Conservation (phyloP, 2,888 invertebrate genomes). For the Yponomeuta evonymella region DNA sequence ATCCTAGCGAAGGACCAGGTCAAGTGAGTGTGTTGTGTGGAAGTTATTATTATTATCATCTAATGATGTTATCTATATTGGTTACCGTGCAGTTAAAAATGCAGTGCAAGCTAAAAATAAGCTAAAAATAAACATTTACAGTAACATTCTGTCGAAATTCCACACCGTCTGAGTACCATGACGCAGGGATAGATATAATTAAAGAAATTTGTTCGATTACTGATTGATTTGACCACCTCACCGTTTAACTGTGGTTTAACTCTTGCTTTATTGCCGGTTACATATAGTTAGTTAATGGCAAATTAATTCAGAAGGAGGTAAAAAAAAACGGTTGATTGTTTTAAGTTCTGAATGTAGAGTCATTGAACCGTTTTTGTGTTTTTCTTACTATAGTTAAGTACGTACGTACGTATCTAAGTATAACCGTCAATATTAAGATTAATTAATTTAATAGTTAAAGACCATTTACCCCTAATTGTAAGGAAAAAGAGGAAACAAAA, state of each 20-base stretch:
- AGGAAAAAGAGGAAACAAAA: too few species aligned
- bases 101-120: background rate
- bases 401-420: too few species aligned
- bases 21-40: too few species aligned
- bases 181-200: slow-evolving; percentile 1
- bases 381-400: too few species aligned
- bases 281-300: background rate
- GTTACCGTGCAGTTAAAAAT: too few species aligned
- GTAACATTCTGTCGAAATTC: background rate
- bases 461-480: too few species aligned
- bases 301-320: background rate
- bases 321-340: background rate
- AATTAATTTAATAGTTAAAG: too few species aligned
- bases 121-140: background rate
- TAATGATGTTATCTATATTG: too few species aligned
- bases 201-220: background rate
- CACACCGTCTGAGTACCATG: background rate
- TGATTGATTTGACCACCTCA: slow-evolving; percentile 5
- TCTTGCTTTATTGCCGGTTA: background rate
- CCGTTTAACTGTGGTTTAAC: background rate
- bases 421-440: too few species aligned
- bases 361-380: background rate
- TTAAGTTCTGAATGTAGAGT: background rate
- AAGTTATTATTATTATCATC: too few species aligned
- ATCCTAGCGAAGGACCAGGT: too few species aligned